phyloP scores from a whole-genome alignment of 1,140 invertebrate genomes.

The Alviniconcha marisindica region DNA sequence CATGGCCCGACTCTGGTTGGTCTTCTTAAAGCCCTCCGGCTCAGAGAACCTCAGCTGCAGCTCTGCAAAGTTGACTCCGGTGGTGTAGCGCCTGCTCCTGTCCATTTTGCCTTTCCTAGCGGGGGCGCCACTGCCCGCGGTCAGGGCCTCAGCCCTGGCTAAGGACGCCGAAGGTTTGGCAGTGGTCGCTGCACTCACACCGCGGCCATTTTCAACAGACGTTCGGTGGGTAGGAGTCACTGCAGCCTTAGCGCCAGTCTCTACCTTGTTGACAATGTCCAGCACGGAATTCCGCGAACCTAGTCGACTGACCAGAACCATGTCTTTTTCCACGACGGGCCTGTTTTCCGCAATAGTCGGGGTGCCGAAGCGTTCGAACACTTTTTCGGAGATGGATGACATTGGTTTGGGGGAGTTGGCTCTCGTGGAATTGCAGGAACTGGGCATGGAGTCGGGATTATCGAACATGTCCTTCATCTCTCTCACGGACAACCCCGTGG shows the following conservation, averaged over 20 bases:
- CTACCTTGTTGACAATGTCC: constrained; percentile 24
- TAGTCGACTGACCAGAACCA: constrained; percentile 19
- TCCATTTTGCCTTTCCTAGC: not conserved
- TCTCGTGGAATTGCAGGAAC: not conserved
- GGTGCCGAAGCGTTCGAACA: not conserved
- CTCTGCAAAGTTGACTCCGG: constrained; percentile 21
- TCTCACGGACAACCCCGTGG: constrained; percentile 14
- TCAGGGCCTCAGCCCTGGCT: not conserved
- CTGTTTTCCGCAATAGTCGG: not conserved
- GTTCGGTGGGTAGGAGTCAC: not conserved
- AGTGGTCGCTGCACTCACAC: not conserved
- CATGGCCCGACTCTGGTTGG: constrained; percentile 15
- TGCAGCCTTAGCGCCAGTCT: not conserved
- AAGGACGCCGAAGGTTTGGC: not conserved
- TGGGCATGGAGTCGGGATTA: not conserved
- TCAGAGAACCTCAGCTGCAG: constrained; percentile 26
- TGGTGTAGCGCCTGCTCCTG: constrained; percentile 6
- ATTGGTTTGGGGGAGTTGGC: not conserved
- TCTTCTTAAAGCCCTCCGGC: not conserved
- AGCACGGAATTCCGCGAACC: not conserved
- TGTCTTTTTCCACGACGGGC: not conserved
- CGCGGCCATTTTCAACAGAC: not conserved
- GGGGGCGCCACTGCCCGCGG: not conserved
- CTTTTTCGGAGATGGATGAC: not conserved
- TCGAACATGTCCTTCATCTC: constrained; percentile 22